phyloP scores from a whole-genome alignment of 2,888 invertebrate genomes.

The Apocheima hispidaria region DNA sequence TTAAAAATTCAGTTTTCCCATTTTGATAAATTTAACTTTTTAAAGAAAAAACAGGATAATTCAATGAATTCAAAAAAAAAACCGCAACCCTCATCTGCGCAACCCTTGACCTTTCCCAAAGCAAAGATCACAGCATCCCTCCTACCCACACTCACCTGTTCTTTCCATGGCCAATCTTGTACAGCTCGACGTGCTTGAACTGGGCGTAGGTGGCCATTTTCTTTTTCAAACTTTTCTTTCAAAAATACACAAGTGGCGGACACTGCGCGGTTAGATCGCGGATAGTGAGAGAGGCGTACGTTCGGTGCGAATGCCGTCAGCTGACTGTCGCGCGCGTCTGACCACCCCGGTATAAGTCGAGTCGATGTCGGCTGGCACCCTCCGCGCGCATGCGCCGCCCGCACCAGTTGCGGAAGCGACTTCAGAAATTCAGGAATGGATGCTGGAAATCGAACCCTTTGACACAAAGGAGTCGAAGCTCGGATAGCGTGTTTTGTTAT shows the following conservation, averaged over 20 bases:
- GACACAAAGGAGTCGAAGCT: constrained; percentile 11
- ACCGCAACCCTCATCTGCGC: constrained; percentile 62
- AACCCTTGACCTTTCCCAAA: constrained; percentile 48
- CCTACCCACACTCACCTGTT: constrained; percentile 88
- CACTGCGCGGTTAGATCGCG: constrained; percentile 63
- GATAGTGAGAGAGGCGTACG: constrained; percentile 59
- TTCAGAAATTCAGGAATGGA: constrained; percentile 41
- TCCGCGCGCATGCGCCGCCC: constrained; percentile 76
- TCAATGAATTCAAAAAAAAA: constrained; percentile 27
- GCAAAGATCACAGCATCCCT: constrained; percentile 43
- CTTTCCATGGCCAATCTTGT: constrained; percentile 97
- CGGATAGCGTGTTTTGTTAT: neutral
- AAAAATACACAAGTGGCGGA: constrained; percentile 56
- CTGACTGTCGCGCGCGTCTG: constrained; percentile 83
- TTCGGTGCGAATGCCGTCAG: constrained; percentile 71
- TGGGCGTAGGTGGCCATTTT: constrained; percentile 96
- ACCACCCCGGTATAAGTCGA: constrained; percentile 81
- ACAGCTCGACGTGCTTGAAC: constrained; percentile 97
- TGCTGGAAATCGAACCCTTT: constrained; percentile 34
- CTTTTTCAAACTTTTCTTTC: constrained; percentile 55
- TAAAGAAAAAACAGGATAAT: neutral
- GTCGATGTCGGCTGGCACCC: constrained; percentile 76
- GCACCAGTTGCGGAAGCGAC: constrained; percentile 48
- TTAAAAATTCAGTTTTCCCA: no score
- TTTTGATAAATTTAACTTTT: no score